Percentiles rank a stretch among this genome's conserved stretches.
phyloP scores from a whole-genome alignment of 2,797 vertebrate genomes.

The Momotus momota region DNA sequence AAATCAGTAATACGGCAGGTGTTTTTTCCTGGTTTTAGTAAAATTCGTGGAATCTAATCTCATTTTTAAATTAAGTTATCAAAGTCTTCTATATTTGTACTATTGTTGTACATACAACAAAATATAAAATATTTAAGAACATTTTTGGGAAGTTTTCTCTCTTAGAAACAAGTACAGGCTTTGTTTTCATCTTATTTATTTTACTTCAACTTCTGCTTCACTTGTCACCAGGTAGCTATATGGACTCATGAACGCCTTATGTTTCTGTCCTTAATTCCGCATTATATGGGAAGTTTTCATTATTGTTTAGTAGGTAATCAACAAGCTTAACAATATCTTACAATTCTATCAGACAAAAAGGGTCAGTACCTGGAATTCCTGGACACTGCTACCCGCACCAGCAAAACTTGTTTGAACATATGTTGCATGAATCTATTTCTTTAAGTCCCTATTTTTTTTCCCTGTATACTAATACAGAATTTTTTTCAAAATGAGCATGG shows the following conservation, averaged over 20 bases:
- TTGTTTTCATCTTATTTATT: not conserved
- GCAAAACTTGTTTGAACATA: not conserved
- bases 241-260: not conserved
- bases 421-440: not conserved
- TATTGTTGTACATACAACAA: not conserved
- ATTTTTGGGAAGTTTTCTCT: not conserved
- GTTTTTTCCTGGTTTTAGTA: not conserved
- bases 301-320: not conserved
- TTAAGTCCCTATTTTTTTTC: not conserved
- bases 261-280: not conserved
- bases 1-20: not conserved
- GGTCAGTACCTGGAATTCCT: not conserved
- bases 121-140: not conserved
- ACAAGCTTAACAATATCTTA: not conserved
- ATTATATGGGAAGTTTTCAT: not conserved
- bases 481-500: not conserved
- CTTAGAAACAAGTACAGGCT: not conserved
- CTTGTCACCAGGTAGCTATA: not conserved
- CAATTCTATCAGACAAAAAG: not conserved
- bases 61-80: not conserved
- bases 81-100: not conserved
- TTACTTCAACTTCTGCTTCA: not conserved
- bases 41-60: constrained; percentile 7
- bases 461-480: not conserved
- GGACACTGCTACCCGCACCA: not conserved